Evolutionary conservation across 2,797 vertebrate species (phyloP).

Genomic region (Ceryle rudis): DNA sequence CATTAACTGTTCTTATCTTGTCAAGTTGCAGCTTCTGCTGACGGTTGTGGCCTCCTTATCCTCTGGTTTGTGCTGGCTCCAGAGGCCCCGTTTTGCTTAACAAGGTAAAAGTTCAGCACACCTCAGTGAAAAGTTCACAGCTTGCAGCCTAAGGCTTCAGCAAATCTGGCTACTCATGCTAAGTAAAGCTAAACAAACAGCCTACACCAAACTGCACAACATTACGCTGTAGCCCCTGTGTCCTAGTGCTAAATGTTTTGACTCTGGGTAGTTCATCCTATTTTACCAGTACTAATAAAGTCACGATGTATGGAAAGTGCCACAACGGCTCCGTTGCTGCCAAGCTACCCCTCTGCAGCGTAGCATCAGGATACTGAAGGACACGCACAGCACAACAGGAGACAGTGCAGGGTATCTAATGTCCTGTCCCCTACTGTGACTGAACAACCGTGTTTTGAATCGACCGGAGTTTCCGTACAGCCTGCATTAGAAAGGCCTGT

Average conservation of each 20-base stretch:
- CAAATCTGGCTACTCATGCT: neutral
- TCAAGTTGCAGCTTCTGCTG: neutral
- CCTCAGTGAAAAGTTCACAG: neutral
- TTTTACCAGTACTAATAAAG: neutral
- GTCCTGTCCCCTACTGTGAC: neutral
- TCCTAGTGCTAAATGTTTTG: neutral
- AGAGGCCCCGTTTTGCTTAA: neutral
- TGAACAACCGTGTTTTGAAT: neutral
- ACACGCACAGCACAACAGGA: neutral
- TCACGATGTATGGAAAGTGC: neutral
- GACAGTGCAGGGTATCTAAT: neutral
- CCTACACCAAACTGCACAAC: neutral
- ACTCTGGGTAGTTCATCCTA: neutral
- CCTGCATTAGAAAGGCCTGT: neutral
- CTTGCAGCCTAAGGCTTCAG: neutral
- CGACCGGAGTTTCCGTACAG: neutral
- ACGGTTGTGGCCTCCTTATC: neutral
- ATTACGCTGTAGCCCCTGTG: neutral
- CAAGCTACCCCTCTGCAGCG: neutral
- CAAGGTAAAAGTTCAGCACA: neutral
- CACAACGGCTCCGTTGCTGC: neutral
- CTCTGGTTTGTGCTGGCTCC: neutral
- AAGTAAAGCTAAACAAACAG: neutral
- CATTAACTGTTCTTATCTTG: neutral
- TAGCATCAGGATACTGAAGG: neutral